phyloP scores from a whole-genome alignment of 2,888 invertebrate species.

The Allygus modestus region DNA sequence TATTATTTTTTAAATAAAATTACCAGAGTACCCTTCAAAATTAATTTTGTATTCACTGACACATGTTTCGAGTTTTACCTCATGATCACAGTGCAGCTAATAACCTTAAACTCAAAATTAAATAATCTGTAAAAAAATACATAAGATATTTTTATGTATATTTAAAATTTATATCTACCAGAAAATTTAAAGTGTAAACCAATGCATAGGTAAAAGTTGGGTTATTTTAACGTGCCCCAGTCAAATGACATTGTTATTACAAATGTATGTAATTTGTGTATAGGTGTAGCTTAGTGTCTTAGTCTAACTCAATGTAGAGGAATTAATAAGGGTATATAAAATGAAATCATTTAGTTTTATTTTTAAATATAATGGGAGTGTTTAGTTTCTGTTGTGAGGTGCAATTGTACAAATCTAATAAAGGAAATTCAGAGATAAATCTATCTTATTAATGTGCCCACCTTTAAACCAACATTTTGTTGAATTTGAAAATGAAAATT shows the following conservation, averaged over 20 bases:
- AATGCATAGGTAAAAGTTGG: no score
- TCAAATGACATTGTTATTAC: constrained; percentile 3
- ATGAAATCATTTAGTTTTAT: constrained; percentile 14
- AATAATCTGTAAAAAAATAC: no score
- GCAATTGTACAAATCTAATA: constrained; percentile 50
- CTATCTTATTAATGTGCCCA: neutral
- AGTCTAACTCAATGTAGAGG: constrained; percentile 40
- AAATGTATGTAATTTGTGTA: constrained; percentile 17
- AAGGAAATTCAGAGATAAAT: neutral
- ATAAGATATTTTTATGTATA: no score
- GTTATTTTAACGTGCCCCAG: neutral
- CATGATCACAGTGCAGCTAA: no score
- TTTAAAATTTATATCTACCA: no score
- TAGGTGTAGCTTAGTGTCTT: constrained; percentile 5
- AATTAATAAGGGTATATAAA: constrained; percentile 52
- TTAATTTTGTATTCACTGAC: no score
- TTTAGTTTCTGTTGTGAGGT: constrained; percentile 28
- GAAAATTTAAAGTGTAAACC: no score
- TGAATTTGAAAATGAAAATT: no score
- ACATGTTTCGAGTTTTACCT: no score
- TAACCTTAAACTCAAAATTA: no score
- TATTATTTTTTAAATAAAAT: no score
- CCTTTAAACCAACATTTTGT: neutral
- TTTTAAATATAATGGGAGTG: constrained; percentile 21
- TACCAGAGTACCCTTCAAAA: no score